phyloP scores from a whole-genome alignment of 2,888 invertebrate genomes.

The Tipula helvola region DNA sequence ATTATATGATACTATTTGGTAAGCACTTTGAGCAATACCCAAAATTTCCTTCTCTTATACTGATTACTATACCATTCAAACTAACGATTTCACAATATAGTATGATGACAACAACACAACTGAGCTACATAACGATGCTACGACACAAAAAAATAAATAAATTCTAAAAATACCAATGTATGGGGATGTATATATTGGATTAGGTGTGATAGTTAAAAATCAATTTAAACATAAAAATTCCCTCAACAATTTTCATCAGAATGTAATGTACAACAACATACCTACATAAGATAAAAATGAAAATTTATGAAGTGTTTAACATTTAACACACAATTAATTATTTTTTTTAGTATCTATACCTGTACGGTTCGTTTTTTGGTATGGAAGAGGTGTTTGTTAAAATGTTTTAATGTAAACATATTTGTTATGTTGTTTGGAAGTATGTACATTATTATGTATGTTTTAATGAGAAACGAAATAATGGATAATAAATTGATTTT shows the following conservation, averaged over 20 bases:
- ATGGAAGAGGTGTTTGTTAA: neutral
- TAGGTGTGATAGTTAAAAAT: neutral
- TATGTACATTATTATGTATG: neutral
- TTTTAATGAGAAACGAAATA: neutral
- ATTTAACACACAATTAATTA: neutral
- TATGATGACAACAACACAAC: neutral
- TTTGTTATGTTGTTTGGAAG: neutral
- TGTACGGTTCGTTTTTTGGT: neutral
- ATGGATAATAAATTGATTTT: neutral
- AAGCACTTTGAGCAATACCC: neutral
- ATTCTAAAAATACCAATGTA: neutral
- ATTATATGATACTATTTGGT: neutral
- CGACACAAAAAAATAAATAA: neutral
- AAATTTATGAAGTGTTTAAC: neutral
- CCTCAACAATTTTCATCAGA: neutral
- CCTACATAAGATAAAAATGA: neutral
- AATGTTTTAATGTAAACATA: neutral
- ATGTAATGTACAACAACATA: neutral
- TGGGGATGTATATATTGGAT: neutral
- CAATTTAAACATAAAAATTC: neutral
- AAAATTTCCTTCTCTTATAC: neutral
- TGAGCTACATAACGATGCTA: neutral
- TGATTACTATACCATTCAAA: neutral
- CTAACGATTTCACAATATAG: neutral
- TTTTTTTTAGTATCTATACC: neutral